Base-by-base conservation (phyloP, 2,113 vertebrate species). In the Chaetura pelagica region DNA sequence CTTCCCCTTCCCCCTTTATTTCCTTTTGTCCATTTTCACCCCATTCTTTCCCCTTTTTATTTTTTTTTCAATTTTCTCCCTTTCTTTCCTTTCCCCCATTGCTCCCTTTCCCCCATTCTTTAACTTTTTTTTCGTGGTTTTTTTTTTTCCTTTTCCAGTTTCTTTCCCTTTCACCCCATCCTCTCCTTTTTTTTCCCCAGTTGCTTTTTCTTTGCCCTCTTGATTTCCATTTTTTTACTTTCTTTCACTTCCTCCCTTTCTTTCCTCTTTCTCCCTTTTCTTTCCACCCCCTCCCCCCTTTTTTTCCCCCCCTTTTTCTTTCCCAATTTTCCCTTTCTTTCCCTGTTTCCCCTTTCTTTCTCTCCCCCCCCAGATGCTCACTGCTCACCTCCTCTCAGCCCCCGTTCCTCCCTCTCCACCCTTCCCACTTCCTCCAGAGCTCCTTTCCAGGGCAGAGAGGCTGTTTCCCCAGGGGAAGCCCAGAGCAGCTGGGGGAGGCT, bases 391-490 rank as follows among this genome's bases (percentile, higher is more conserved):
- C 23, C 40, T 57, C 51, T 15, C 55, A 85, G 10, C 32, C 64
- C 68, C 12, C 27, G 18, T 13, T 24, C 3, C 14, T 49, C 61
- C 71, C 1, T 0, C 42, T 81, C 32, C 75, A 27, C 19, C 38
- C 19, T 90, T 64, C 35, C n/a, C 0, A 0, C 4, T 62, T 34
- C 13, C 30, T 44, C 18, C 1, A 0, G 17, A 86, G 12, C 23
- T 23, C 13, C 38, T 80, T 89, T 26, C 63, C 29, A 57, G 34
- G 15, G 42, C 23, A 51, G 27, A 63, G 10, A 7, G 19, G 32
- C 12, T 19, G 3, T 40, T 72, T 57, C 30, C 7, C 46, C 11
- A 19, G 46, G 17, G 19, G 46, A 61, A 12, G 30, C 40, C 24
- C 19, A 10, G 26, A 35, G 61, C 67, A 46, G 12, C 62, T 0